A percentile compares a stretch with the other conserved stretches of the same genome.
phyloP scores from a whole-genome alignment of 1,140 invertebrate species.

The Sminthurides bifidus region DNA sequence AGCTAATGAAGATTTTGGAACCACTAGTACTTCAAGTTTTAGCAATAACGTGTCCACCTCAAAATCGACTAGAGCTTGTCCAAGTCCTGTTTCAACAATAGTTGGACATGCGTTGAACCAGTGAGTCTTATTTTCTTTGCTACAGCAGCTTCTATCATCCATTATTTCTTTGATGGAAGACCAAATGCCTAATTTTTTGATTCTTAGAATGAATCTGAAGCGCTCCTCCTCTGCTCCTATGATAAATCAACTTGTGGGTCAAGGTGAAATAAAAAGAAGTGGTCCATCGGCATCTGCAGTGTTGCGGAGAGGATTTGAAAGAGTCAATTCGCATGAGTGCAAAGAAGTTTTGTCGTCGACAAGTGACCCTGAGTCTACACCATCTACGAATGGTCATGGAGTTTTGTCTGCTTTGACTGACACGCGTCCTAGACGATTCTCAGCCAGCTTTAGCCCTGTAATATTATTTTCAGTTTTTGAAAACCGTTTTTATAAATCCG shows the following conservation, averaged over 20 bases:
- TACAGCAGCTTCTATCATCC: not conserved
- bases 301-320: not conserved
- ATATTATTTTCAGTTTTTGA: not conserved
- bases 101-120: slow-evolving; percentile 25
- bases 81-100: slow-evolving; percentile 29
- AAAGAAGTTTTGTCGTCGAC: not conserved
- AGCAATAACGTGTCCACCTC: too few species aligned
- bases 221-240: slow-evolving; percentile 31
- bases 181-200: not conserved
- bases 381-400: slow-evolving; percentile 9
- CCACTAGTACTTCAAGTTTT: too few species aligned
- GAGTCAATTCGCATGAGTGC: not conserved
- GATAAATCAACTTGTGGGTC: slow-evolving; percentile 21
- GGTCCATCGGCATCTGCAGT: not conserved
- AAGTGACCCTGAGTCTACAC: slow-evolving; percentile 10
- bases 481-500: not conserved
- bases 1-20: too few species aligned
- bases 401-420: slow-evolving; percentile 25
- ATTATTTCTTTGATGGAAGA: not conserved
- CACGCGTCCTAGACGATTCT: slow-evolving; percentile 28
- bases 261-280: not conserved
- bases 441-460: slow-evolving; percentile 31
- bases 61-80: slow-evolving; percentile 11
- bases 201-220: slow-evolving; percentile 27
- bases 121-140: slow-evolving; percentile 10